Evolutionary conservation across 2,113 vertebrate species (phyloP), one percentile per base, ranked within the genome.

Genomic region (Sorex fumeus): DNA sequence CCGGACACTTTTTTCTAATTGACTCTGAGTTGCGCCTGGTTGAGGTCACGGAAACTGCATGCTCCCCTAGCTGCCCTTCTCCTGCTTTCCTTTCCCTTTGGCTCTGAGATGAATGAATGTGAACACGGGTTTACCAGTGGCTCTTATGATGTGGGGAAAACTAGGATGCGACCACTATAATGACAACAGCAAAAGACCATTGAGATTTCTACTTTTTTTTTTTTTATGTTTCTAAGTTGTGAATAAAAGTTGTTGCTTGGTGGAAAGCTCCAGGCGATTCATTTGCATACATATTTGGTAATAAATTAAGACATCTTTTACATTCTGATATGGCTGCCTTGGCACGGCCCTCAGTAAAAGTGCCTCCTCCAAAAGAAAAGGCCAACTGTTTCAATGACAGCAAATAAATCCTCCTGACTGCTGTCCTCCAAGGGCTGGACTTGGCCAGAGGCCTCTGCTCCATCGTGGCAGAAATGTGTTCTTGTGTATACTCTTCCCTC

Each of bases 231-330:
- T 94, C 71, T 40, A 84, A 92, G 25, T 60, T 80, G 67, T 32
- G 6, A n/a, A 67, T 7, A 32, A 91, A 91, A 47, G 1, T 9
- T 53, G 40, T 87, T 84, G 36, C 34, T 60, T 57, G 25, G 5
- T 5, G 60, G 27, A 89, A 69, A 43, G 30, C 50, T 8, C 16
- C 60, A 85, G 70, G 21, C 5, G 75, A 67, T 91, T 90, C 1
- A 70, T 94, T 71, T 90, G 15, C 50, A 53, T 81, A 45, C 12
- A n/a, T 70, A 80, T 80, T 94, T 91, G 88, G 70, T 71, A 84
- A 84, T 78, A 57, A 80, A 78, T 60, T 64, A 84, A 64, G 21
- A 25, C 21, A 67, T 76, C 45, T 88, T 53, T 90, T 75, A 30
- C 18, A 16, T 69, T 60, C 72, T 75, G 15, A 72, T 79, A 60